These are phyloP conservation scores for Eospalax fontanierii DNA, from an alignment of 2,797 vertebrate species.

Conservation along the genomic window DNA sequence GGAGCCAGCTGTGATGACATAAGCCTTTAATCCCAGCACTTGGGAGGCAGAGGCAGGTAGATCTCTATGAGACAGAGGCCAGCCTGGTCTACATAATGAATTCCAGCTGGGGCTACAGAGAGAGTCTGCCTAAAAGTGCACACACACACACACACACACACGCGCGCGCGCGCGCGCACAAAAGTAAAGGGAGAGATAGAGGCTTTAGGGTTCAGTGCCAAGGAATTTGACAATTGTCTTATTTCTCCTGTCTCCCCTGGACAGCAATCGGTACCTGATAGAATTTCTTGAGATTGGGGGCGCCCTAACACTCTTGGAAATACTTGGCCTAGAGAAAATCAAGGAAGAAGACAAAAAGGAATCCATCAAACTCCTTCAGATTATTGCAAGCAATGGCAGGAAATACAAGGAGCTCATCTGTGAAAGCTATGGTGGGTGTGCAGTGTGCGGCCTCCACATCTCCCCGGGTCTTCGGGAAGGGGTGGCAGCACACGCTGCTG, in stretches of 20 bases:
- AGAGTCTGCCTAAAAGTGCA: too few relatives aligned
- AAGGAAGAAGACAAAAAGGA: constrained; percentile 91
- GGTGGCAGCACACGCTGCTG: neutral
- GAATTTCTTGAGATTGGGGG: constrained; percentile 94
- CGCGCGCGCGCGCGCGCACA: too few relatives aligned
- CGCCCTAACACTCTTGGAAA: constrained; percentile 92
- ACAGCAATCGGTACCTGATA: constrained; percentile 91
- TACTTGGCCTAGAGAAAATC: constrained; percentile 90
- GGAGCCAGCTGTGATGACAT: neutral
- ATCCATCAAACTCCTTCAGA: constrained; percentile 91
- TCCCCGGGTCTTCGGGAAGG: neutral
- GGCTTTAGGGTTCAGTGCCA: neutral
- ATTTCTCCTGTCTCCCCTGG: constrained; percentile 52
- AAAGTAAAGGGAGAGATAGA: too few relatives aligned
- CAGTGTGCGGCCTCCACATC: rapidly evolving
- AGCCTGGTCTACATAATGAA: too few relatives aligned
- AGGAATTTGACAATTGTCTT: constrained; percentile 4
- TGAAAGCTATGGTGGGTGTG: constrained; percentile 91
- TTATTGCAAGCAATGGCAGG: constrained; percentile 89
- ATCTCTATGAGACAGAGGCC: too few relatives aligned
- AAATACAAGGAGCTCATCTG: constrained; percentile 95
- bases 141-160: too few relatives aligned
- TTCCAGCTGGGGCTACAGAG: too few relatives aligned
- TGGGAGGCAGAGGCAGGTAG: too few relatives aligned
- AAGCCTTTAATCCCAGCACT: too few relatives aligned